Conservation (phyloP, 2,888 invertebrate species). For the Stenchaetothrips biformis region DNA sequence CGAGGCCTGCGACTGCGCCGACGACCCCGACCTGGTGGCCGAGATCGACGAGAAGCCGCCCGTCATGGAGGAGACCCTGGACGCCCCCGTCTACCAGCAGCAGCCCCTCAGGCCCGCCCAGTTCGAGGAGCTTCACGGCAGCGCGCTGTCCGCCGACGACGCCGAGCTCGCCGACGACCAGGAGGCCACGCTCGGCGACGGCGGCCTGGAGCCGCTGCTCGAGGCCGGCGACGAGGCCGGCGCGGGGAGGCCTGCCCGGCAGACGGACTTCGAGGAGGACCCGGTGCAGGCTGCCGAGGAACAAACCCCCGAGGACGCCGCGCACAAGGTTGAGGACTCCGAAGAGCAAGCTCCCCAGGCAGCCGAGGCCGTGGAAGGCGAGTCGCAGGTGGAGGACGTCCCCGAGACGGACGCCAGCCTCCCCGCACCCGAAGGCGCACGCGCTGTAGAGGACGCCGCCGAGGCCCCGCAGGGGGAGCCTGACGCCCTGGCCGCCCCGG, state of each 20-base stretch:
- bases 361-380: too few species aligned
- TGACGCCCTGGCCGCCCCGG: too few species aligned
- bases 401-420: not conserved
- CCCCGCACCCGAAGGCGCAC: not conserved
- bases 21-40: not conserved
- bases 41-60: not conserved
- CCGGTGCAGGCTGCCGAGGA: not conserved
- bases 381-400: too few species aligned
- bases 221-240: not conserved
- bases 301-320: not conserved
- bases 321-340: not conserved
- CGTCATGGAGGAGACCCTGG: not conserved
- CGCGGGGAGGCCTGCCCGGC: not conserved
- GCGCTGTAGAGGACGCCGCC: not conserved
- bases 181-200: not conserved
- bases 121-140: not conserved
- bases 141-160: not conserved
- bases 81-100: not conserved
- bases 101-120: not conserved
- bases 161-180: not conserved
- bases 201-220: not conserved
- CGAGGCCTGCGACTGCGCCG: conserved; percentile 16
- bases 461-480: not conserved
- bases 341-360: not conserved
- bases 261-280: not conserved